These are phyloP conservation scores for Drosophila cyrtoloma DNA, from an alignment of 2,888 invertebrate genomes.

Conservation along the genomic window DNA sequence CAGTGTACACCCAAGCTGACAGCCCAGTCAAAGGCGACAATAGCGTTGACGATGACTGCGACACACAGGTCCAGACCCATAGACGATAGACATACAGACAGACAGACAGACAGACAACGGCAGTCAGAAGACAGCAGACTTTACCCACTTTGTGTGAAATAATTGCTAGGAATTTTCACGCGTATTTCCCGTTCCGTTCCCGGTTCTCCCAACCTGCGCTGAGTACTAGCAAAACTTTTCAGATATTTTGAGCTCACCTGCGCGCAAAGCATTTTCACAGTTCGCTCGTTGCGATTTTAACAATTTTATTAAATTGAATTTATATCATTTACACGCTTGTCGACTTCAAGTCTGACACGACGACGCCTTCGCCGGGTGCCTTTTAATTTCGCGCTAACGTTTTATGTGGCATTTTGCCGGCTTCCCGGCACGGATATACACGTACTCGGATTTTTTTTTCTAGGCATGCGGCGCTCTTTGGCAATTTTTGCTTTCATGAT, in stretches of 20 bases:
- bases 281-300: constrained; percentile 82
- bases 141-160: constrained; percentile 75
- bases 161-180: constrained; percentile 82
- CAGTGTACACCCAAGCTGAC: background rate
- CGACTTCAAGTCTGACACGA: constrained; percentile 68
- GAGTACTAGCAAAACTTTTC: constrained; percentile 59
- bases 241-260: constrained; percentile 81
- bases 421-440: constrained; percentile 41
- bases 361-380: constrained; percentile 44
- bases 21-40: constrained; percentile 20
- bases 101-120: constrained; percentile 12
- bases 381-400: constrained; percentile 75
- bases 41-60: constrained; percentile 30
- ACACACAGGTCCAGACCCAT: constrained; percentile 14
- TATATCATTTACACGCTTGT: constrained; percentile 84
- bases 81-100: constrained; percentile 32
- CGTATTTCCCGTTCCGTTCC: constrained; percentile 73
- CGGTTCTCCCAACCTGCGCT: background rate
- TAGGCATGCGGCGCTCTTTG: constrained; percentile 51
- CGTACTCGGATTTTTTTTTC: constrained; percentile 20
- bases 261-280: constrained; percentile 79
- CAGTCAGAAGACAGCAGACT: constrained; percentile 32
- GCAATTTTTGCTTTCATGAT: constrained; percentile 83
- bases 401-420: constrained; percentile 75
- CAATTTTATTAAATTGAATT: constrained; percentile 85